Evolutionary conservation across 2,797 vertebrate genomes (phyloP), one percentile per base, ranked within the genome.

Genomic region (Syndactyla subalaris): DNA sequence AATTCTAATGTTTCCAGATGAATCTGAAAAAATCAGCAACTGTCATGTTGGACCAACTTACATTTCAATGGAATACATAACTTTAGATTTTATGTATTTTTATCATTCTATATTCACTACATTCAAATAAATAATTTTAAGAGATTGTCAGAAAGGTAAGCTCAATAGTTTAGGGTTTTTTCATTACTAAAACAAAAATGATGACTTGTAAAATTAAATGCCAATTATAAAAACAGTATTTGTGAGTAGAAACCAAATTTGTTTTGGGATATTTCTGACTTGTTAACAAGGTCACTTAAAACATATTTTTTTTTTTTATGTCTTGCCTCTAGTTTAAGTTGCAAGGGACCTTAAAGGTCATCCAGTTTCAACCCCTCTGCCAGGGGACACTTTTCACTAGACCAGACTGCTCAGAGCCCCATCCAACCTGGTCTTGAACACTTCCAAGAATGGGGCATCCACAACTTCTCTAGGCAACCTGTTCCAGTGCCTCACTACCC

Each of bases 81-180:
- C 73, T 96, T 94, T 63, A 92, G 85, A 62, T 94, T 92, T 81
- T 74, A 85, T 45, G 19, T 54, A 24, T 81, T 95, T 95, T 95
- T 89, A 87, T 55, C 55, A 77, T 88, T 96, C 81, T 88, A 86
- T 63, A 84, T 85, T 90, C 88, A 97, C 61, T 81, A 94, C 82
- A 95, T 66, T 87, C 86, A 92, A 96, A 94, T 48, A 80, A 94
- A 89, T 85, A 91, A 91, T 84, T 94, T 93, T 91, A 88, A 62
- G 58, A 80, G 52, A 75, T 13, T 93, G 52, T 27, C 22, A 17
- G 91, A 89, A 84, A 93, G 26, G 34, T 34, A 90, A 81, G 67
- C 46, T 80, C 92, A 78, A 12, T 48, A 88, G 39, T 70, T 91
- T 73, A 88, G 26, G 21, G 34, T 67, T 81, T 80, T 85, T 75